phyloP scores from a whole-genome alignment of 2,797 vertebrate genomes.

The Eurystomus glaucurus region DNA sequence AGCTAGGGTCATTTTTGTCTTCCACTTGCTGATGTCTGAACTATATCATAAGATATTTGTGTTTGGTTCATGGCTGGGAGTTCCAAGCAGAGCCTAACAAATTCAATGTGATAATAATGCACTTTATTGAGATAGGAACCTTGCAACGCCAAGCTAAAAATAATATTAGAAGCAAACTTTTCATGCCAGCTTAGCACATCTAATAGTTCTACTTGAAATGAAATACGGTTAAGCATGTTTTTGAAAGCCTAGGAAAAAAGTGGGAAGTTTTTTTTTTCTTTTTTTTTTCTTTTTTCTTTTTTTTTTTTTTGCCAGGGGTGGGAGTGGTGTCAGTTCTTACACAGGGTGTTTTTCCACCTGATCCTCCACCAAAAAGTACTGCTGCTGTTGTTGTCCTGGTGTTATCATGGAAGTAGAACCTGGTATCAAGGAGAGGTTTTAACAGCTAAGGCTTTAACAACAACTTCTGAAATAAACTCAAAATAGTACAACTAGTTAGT shows the following conservation, averaged over 20 bases:
- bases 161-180: background rate
- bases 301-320: background rate
- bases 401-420: background rate
- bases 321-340: background rate
- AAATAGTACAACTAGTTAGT: background rate
- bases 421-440: background rate
- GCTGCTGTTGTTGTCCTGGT: background rate
- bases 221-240: background rate
- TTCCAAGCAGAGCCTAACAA: background rate
- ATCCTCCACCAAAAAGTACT: background rate
- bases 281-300: background rate
- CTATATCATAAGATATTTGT: background rate
- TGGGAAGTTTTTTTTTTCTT: background rate
- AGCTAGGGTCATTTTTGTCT: background rate
- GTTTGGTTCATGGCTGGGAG: background rate
- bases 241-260: background rate
- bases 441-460: background rate
- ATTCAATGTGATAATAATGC: background rate
- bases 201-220: background rate
- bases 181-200: background rate
- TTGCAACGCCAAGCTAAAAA: background rate
- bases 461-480: background rate
- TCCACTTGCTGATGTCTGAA: background rate
- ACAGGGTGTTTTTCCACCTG: background rate
- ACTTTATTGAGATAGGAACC: background rate